These are phyloP conservation scores for Globodera rostochiensis DNA, from an alignment of 1,140 invertebrate species.

Conservation along the genomic window DNA sequence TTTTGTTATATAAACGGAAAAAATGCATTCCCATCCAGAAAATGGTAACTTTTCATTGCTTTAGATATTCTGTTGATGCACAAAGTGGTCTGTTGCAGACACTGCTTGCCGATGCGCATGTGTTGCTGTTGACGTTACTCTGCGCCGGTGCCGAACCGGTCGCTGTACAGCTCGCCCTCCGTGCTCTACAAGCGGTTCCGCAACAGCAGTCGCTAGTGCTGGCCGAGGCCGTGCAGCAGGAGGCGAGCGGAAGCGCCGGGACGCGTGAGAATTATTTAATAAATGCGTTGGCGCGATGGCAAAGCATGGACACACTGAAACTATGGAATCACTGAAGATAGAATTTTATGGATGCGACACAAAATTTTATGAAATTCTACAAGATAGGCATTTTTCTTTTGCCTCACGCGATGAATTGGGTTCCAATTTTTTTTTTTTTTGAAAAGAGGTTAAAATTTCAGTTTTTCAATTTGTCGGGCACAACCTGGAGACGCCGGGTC, in stretches of 20 bases:
- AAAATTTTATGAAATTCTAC: no score
- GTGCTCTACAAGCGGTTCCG: constrained; percentile 16
- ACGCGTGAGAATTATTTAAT: not conserved
- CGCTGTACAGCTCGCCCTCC: constrained; percentile 10
- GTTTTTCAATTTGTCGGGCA: constrained; percentile 43
- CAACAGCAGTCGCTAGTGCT: constrained; percentile 15
- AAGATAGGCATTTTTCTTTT: no score
- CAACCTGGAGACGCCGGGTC: constrained; percentile 29
- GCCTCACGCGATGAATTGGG: no score
- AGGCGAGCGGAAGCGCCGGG: not conserved
- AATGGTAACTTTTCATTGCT: constrained; percentile 11
- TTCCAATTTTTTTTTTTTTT: no score
- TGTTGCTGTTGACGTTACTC: constrained; percentile 27
- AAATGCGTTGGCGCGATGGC: no score
- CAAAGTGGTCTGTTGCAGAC: constrained; percentile 17
- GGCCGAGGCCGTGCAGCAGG: constrained; percentile 10
- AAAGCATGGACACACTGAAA: no score
- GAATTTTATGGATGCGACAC: no score
- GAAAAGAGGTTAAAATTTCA: not conserved
- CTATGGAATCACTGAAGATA: no score
- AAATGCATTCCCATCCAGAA: not conserved
- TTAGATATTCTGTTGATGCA: constrained; percentile 35
- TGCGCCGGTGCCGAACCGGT: constrained; percentile 9
- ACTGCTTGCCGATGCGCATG: constrained; percentile 20
- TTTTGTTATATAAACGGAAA: not conserved